Base-by-base conservation (phyloP, 2,797 vertebrate genomes). In the Microhierax caerulescens region DNA sequence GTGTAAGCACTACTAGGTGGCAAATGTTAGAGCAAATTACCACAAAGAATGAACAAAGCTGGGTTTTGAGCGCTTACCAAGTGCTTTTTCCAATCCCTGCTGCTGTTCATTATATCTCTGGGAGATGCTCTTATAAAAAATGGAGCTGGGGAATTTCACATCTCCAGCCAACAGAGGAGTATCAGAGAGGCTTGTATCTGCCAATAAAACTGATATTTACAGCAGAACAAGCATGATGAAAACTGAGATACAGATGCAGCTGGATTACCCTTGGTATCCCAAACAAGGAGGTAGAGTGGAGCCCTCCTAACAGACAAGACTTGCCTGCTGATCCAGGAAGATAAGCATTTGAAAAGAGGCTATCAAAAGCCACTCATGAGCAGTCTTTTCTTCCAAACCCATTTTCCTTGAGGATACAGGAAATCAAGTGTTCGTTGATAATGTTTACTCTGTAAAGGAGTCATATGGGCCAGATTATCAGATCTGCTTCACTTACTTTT, bases 381-480 rank as follows among this genome's bases (percentile, higher is more conserved):
- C 73, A 68, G 39, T 12, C 80, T 88, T 92, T 90, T 83, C 69
- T 90, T 94, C 85, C 57, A 63, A 72, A 84, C 83, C 74, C 79
- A 76, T 96, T 89, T 93, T 96, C 60, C 85, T 94, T 64, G 82
- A 94, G 85, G 90, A 92, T 88, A 81, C 59, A 86, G 94, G 85
- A 94, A 96, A 92, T 88, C 85, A 94, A 95, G 85, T 57, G 85
- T 74, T 95, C 83, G 79, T 63, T 95, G 93, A 85, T 67, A 96
- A 69, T 63, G 74, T 88, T 94, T 79, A 78, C 88, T 92, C 84
- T 93, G 59, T 79, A 82, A 88, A 93, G 92, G 63, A 85, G 63
- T 81, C 11, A 5, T 73, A 73, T 54, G 68, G 65, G 91, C 82
- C 90, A 92, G 73, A 88, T 93, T 85, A 95, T 95, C 88, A 84